Base-by-base conservation (phyloP, 1,140 invertebrate species). In the Drosophila nigromelanica region DNA sequence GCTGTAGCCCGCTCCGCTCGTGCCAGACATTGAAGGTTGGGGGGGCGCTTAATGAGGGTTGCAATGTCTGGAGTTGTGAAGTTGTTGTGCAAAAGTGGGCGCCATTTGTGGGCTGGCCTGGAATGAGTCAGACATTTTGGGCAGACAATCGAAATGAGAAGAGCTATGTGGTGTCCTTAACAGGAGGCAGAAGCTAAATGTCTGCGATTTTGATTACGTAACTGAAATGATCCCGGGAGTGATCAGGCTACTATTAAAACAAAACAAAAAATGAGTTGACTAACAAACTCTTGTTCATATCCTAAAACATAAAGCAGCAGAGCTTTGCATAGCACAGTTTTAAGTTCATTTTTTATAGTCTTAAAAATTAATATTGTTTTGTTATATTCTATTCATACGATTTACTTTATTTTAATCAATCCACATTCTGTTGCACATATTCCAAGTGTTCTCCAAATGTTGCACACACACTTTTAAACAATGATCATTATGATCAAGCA, bases 11-110 rank as follows among this genome's bases (percentile, higher is more conserved):
- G 61, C 47, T 60, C 68, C 52, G n/a, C 39, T 51, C 39, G 21
- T 37, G 50, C 71, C 58, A 74, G 71, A 74, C 62, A 68, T 42
- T 45, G 66, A 67, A 47, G 55, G 83, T 78, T 73, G 75, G 80
- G 80, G 24, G 33, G 33, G 59, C 43, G 67, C 43, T 24, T 82
- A 83, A 89, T 83, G 83, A 83, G 83, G 83, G 83, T 87, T 87
- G 83, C 83, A 89, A 79, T 86, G 78, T 80, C 83, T 78, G 83
- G 54, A 89, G 83, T 87, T 77, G 42, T 66, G 42, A 77, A 87
- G 80, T 82, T 80, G 76, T 78, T 79, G 60, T 58, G 59, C 58
- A 73, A 59, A 75, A 66, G 45, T 62, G 54, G 71, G 59, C 60
- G 59, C 45, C 55, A 55, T 47, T 39, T 45, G 43, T 45, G 61